Evolutionary conservation across 2,113 vertebrate genomes (phyloP).

Genomic region (Pitta sordida): DNA sequence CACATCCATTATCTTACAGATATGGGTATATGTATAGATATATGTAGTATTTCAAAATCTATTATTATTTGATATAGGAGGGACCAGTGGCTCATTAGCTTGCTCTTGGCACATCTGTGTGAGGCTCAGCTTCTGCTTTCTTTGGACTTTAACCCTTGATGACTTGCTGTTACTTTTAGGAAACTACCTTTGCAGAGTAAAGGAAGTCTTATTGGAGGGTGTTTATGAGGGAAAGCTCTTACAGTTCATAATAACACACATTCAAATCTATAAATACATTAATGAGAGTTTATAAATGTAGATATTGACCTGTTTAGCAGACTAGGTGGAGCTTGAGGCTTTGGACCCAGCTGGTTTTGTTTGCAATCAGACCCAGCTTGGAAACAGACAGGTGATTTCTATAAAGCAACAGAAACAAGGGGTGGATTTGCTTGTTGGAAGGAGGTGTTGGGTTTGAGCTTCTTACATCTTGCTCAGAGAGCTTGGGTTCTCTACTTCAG

Average conservation of each 20-base stretch:
- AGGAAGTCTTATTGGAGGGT: background rate
- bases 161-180: background rate
- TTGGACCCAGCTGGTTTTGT: background rate
- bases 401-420: background rate
- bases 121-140: background rate
- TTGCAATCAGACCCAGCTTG: background rate
- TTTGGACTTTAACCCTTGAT: background rate
- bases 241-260: background rate
- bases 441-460: rapidly evolving
- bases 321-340: background rate
- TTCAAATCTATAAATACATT: background rate
- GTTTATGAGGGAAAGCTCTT: background rate
- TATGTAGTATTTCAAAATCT: too few relatives aligned
- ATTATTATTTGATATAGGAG: background rate
- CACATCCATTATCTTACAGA: background rate
- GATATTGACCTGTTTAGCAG: background rate
- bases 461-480: rapidly evolving
- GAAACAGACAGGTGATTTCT: background rate
- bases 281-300: background rate
- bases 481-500: background rate
- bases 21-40: too few relatives aligned
- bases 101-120: background rate
- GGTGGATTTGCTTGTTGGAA: background rate
- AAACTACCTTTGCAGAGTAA: background rate
- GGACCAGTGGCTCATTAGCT: background rate